These are phyloP conservation scores for Sceliomorpha sp. DNA, from an alignment of 2,888 invertebrate species.

Conservation along the genomic window DNA sequence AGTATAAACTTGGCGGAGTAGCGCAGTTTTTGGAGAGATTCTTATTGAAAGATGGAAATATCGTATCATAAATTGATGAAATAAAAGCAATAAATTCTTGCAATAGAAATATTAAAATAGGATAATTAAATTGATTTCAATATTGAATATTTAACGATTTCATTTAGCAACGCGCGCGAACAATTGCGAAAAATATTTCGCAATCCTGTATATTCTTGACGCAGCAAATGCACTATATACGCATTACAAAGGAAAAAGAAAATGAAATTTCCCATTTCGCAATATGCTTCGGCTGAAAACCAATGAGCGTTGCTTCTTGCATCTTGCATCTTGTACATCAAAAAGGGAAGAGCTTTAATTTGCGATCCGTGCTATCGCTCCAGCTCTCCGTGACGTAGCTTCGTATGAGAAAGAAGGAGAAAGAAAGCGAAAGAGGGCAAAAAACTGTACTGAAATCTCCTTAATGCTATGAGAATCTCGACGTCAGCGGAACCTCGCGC, in stretches of 20 bases:
- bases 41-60: too few species aligned
- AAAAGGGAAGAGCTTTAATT: constrained; percentile 47
- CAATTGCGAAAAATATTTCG: too few species aligned
- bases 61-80: too few species aligned
- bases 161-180: too few species aligned
- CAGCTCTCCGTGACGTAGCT: constrained; percentile 32
- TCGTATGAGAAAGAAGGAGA: constrained; percentile 8
- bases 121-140: too few species aligned
- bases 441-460: constrained; percentile 12
- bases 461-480: constrained; percentile 21
- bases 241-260: constrained; percentile 27
- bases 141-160: too few species aligned
- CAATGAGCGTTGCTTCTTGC: constrained; percentile 32
- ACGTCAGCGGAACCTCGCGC: constrained; percentile 11
- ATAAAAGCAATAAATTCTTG: too few species aligned
- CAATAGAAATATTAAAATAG: too few species aligned
- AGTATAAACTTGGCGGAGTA: too few species aligned
- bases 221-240: too few species aligned
- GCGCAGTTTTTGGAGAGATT: too few species aligned
- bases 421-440: constrained; percentile 19
- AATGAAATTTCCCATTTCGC: constrained; percentile 34
- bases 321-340: constrained; percentile 33
- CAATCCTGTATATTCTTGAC: too few species aligned
- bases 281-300: constrained; percentile 16
- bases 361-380: constrained; percentile 43